phyloP scores from a whole-genome alignment of 2,797 vertebrate species.

The Acomys russatus region DNA sequence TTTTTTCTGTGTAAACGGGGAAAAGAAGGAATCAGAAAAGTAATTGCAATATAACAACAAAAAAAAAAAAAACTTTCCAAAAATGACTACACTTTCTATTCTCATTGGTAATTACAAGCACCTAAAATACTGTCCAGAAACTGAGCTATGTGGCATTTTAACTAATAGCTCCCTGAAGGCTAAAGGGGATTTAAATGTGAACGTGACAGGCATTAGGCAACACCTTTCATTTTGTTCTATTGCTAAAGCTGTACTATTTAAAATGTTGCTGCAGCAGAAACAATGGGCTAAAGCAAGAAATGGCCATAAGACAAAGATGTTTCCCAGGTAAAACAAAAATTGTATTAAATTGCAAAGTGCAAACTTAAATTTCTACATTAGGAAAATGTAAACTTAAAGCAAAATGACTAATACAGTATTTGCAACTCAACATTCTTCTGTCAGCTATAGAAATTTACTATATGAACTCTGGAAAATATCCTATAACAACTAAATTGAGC shows the following conservation, averaged over 20 bases:
- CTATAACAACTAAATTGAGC: neutral
- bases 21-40: constrained; percentile 54
- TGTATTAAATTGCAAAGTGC: constrained; percentile 22
- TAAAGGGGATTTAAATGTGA: neutral
- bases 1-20: constrained; percentile 80
- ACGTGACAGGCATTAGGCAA: neutral
- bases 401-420: constrained; percentile 55
- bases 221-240: constrained; percentile 31
- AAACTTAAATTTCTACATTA: constrained; percentile 55
- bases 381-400: constrained; percentile 24
- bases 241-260: constrained; percentile 27
- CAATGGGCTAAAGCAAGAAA: constrained; percentile 21
- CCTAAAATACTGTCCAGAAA: constrained; percentile 42
- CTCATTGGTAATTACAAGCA: constrained; percentile 49
- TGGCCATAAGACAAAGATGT: constrained; percentile 7
- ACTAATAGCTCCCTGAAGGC: neutral
- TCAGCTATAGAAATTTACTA: neutral
- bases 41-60: neutral
- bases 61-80: neutral
- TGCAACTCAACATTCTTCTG: constrained; percentile 13
- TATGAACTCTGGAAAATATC: neutral
- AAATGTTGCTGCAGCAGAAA: neutral
- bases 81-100: constrained; percentile 40
- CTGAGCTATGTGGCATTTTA: constrained; percentile 21
- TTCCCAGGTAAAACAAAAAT: constrained; percentile 4